Conservation (phyloP, 2,888 invertebrate species). For the Drosophila kambysellisi region DNA sequence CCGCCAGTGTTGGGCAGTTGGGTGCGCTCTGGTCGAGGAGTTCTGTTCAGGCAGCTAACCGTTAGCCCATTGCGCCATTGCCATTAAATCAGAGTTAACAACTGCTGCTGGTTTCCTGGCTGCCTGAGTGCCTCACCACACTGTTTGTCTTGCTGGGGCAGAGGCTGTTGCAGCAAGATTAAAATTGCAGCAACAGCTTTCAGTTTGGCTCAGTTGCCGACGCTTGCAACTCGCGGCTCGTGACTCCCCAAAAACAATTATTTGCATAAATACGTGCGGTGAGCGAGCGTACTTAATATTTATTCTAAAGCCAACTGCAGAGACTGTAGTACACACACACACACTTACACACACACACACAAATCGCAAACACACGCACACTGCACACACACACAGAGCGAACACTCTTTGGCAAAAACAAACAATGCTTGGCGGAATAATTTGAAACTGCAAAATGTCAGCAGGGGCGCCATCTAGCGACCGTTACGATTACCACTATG, state of each 20-base stretch:
- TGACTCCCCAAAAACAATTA: slow-evolving; percentile 74
- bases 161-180: slow-evolving; percentile 52
- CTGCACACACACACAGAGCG: background rate
- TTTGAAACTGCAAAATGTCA: slow-evolving; percentile 59
- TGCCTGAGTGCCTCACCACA: background rate
- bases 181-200: slow-evolving; percentile 65
- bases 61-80: slow-evolving; percentile 48
- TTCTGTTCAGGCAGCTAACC: slow-evolving; percentile 23
- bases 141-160: slow-evolving; percentile 31
- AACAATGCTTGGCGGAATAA: slow-evolving; percentile 55
- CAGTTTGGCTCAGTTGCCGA: slow-evolving; percentile 35
- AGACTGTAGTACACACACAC: slow-evolving; percentile 16
- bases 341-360: slow-evolving; percentile 22
- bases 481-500: slow-evolving; percentile 22
- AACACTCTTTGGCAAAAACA: slow-evolving; percentile 23
- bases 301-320: slow-evolving; percentile 69
- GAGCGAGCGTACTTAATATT: slow-evolving; percentile 62
- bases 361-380: background rate
- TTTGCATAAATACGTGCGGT: slow-evolving; percentile 65
- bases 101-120: slow-evolving; percentile 67
- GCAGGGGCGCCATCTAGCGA: slow-evolving; percentile 58
- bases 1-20: slow-evolving; percentile 23
- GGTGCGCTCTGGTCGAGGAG: slow-evolving; percentile 32
- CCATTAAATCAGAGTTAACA: slow-evolving; percentile 80
- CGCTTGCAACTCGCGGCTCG: slow-evolving; percentile 47